Base-by-base conservation (phyloP, 2,888 invertebrate species). In the Tyria jacobaeae region DNA sequence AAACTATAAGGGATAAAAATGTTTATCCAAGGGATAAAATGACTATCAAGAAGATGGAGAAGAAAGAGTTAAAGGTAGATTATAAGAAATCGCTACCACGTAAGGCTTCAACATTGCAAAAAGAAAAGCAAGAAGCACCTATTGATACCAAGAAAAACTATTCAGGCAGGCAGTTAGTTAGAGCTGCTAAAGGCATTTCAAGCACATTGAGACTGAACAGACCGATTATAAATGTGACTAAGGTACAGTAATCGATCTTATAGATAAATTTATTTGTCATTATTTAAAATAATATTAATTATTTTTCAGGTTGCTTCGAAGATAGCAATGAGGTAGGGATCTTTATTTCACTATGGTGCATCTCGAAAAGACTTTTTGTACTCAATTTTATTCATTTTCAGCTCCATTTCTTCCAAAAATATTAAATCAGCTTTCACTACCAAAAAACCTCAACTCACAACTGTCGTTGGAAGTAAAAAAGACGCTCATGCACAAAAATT, bases 251-350 rank as follows among this genome's bases (percentile, higher is more conserved):
- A 39, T 48, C 14, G 27, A n/a, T 48, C 4, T 25, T 17, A 51
- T 39, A 21, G 14, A 9, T 41, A 44, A 7, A 31, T n/a, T 5
- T 37, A 27, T 48, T 24, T 47, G n/a, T 31, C 27, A 4, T 25
- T 34, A 47, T 3, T 56, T 48, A 59, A 35, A 62, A 37, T 39
- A 12, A n/a, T 31, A 58, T 60, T 55, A 52, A 61, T 31, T 27
- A 14, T 66, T 54, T 89, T 88, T 35, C 79, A 91, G 91, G 84
- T 82, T 44, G 63, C 82, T 17, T 81, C 86, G 2, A 90, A 87
- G 69, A 70, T 82, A 51, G 61, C 67, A 24, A 60, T 79, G 51
- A 84, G 86, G 90, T 88, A 81, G 69, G 78, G 62, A 24, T 25
- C 49, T 37, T 34, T 10, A 24, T 21, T 10, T 1, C 44, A 48